Conservation (phyloP, 1,140 invertebrate species). For the Halesus radiatus region DNA sequence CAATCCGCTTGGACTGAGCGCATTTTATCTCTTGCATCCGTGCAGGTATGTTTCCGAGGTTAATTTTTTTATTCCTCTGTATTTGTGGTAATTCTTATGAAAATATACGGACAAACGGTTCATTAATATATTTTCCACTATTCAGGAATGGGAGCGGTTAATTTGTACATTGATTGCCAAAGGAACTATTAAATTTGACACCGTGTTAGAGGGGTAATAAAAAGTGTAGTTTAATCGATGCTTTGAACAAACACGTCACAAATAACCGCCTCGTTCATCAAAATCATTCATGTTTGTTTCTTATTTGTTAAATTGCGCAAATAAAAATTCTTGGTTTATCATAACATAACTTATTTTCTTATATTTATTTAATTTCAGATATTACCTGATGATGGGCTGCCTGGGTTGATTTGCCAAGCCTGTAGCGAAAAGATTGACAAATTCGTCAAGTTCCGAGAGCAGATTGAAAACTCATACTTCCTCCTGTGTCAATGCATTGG, state of each 20-base stretch:
- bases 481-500: conserved; percentile 42
- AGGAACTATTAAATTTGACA: too few relatives aligned
- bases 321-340: too few relatives aligned
- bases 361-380: conserved; percentile 27
- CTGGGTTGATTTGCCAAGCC: conserved; percentile 26
- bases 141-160: too few relatives aligned
- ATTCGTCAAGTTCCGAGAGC: conserved; percentile 45
- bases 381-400: conserved; percentile 43
- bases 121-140: neutral
- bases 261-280: too few relatives aligned
- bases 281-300: too few relatives aligned
- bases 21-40: conserved; percentile 39
- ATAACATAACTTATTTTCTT: too few relatives aligned
- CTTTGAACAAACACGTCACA: too few relatives aligned
- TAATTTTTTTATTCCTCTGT: neutral
- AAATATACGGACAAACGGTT: neutral
- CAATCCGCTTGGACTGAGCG: conserved; percentile 29
- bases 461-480: conserved; percentile 44
- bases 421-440: conserved; percentile 39
- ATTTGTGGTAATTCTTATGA: neutral
- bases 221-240: too few relatives aligned
- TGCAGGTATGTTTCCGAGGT: conserved; percentile 39
- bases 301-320: too few relatives aligned
- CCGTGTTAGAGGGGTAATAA: too few relatives aligned
- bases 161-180: too few relatives aligned